These are phyloP conservation scores for Capromys pilorides DNA, from an alignment of 2,797 vertebrate genomes.

Conservation along the genomic window DNA sequence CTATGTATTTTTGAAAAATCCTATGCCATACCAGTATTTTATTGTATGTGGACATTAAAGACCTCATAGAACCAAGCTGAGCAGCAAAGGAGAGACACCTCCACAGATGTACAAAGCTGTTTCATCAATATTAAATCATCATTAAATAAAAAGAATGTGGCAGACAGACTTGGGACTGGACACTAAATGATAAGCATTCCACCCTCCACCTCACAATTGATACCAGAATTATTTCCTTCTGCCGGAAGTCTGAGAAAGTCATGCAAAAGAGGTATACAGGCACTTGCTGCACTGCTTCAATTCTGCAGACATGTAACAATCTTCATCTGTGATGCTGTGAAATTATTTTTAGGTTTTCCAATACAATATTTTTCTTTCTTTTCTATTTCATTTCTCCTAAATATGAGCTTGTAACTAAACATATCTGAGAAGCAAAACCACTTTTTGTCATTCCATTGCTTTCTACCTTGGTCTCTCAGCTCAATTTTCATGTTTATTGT, in stretches of 20 bases:
- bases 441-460: background rate
- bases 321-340: background rate
- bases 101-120: background rate
- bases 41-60: slow-evolving; percentile 48
- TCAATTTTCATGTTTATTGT: background rate
- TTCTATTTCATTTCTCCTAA: background rate
- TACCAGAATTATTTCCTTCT: slow-evolving; percentile 58
- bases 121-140: slow-evolving; percentile 54
- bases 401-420: background rate
- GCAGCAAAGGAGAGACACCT: background rate
- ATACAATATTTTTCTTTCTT: background rate
- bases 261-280: background rate
- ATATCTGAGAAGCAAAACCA: background rate
- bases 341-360: slow-evolving; percentile 53
- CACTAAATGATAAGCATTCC: slow-evolving; percentile 47
- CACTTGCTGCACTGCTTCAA: background rate
- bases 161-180: slow-evolving; percentile 24
- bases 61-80: background rate
- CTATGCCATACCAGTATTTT: background rate
- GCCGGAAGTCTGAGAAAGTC: slow-evolving; percentile 17
- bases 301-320: background rate
- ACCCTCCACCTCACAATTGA: background rate
- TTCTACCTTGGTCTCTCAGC: background rate
- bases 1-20: background rate
- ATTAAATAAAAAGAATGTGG: slow-evolving; percentile 41